A percentile compares a stretch with the other conserved stretches of the same genome.
phyloP scores from a whole-genome alignment of 1,140 invertebrate species.

The Drosophila ohnishii region DNA sequence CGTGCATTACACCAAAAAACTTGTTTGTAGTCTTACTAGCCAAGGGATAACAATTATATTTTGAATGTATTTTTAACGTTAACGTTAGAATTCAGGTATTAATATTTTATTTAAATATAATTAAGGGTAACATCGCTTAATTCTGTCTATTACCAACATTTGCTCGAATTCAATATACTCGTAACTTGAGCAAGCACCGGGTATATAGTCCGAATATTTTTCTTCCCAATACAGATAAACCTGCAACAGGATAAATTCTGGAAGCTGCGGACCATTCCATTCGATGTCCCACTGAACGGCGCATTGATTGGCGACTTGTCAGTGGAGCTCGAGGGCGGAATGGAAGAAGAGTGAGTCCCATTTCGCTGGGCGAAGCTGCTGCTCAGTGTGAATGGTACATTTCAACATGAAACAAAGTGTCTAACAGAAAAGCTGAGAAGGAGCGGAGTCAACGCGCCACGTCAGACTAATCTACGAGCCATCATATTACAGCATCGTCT shows the following conservation, averaged over 20 bases:
- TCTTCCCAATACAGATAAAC: background rate
- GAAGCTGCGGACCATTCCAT: constrained; percentile 25
- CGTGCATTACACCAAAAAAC: background rate
- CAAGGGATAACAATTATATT: background rate
- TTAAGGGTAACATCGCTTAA: no score
- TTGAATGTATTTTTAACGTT: background rate
- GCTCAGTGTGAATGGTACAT: constrained; percentile 27
- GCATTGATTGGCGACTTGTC: constrained; percentile 61
- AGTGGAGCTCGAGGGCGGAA: constrained; percentile 23
- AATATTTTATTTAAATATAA: no score
- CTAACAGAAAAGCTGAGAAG: constrained; percentile 61
- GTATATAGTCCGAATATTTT: background rate
- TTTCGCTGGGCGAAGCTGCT: background rate
- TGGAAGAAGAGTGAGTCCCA: background rate
- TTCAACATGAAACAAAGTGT: constrained; percentile 71
- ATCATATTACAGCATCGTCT: constrained; percentile 73
- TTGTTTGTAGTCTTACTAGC: background rate
- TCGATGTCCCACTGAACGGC: constrained; percentile 32
- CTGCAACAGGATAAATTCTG: constrained; percentile 1
- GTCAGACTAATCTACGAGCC: constrained; percentile 78
- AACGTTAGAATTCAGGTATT: background rate
- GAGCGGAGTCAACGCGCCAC: constrained; percentile 49
- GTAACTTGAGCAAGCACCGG: background rate
- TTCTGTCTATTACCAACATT: background rate
- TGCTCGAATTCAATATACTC: background rate